A percentile compares a stretch with the other conserved stretches of the same genome.
phyloP scores from a whole-genome alignment of 2,797 vertebrate genomes.

The Neosilurus hyrtlii region DNA sequence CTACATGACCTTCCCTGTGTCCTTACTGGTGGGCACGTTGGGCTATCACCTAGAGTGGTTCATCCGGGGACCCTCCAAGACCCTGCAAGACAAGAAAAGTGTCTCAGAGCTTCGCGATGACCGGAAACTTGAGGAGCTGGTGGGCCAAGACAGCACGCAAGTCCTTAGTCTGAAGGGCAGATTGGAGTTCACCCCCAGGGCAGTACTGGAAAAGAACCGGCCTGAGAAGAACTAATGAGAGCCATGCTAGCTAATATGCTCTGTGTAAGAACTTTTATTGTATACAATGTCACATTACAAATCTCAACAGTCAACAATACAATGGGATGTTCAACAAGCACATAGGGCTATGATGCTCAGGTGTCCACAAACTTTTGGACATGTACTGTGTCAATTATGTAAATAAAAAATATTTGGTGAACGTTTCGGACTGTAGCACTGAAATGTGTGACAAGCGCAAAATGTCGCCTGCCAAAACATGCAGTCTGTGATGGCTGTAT shows the following conservation, averaged over 20 bases:
- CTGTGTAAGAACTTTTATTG: neutral
- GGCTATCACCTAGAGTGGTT: constrained; percentile 95
- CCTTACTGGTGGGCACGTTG: constrained; percentile 92
- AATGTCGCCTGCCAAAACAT: too few relatives aligned
- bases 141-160: constrained; percentile 83
- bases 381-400: too few relatives aligned
- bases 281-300: too few relatives aligned
- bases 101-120: constrained; percentile 90
- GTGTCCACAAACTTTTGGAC: too few relatives aligned
- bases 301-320: too few relatives aligned
- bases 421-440: too few relatives aligned
- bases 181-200: constrained; percentile 90
- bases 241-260: neutral
- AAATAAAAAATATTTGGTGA: too few relatives aligned
- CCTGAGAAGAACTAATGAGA: constrained; percentile 80
- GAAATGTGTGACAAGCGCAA: too few relatives aligned
- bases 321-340: too few relatives aligned
- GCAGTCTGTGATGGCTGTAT: too few relatives aligned
- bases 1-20: constrained; percentile 93
- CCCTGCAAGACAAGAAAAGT: constrained; percentile 80
- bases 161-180: constrained; percentile 94
- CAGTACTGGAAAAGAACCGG: constrained; percentile 91
- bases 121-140: constrained; percentile 85
- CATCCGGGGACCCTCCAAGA: constrained; percentile 78
- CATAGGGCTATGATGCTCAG: too few relatives aligned